phyloP scores from a whole-genome alignment of 2,888 invertebrate species.

The Phytoseiulus persimilis region DNA sequence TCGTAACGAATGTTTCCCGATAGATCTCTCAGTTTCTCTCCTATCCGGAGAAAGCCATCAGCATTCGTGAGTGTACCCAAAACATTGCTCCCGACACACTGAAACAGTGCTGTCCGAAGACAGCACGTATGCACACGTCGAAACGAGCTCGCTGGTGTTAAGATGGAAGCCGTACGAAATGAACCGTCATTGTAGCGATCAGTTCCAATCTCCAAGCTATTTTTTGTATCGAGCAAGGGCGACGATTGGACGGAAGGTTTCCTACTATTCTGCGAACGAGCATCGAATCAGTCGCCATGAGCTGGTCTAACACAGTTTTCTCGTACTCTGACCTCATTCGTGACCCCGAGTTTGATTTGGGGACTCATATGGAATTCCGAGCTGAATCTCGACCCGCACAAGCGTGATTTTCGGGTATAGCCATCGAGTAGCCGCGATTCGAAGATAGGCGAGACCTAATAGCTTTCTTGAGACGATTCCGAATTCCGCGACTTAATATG shows the following conservation, averaged over 20 bases:
- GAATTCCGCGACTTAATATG: background rate
- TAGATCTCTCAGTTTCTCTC: too few species aligned
- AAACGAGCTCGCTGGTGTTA: background rate
- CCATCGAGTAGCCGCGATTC: too few species aligned
- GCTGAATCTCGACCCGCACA: too few species aligned
- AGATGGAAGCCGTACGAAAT: background rate
- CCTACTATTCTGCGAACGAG: background rate
- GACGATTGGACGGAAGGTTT: background rate
- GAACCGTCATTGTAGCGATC: background rate
- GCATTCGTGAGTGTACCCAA: too few species aligned
- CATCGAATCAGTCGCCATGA: background rate
- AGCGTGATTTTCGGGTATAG: too few species aligned
- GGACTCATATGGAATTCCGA: too few species aligned
- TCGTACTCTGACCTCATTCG: too few species aligned
- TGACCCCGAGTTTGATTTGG: too few species aligned
- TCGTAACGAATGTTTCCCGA: too few species aligned
- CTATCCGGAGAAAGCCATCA: too few species aligned
- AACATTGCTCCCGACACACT: too few species aligned
- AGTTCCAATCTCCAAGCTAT: background rate
- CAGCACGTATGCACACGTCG: background rate
- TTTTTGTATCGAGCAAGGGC: background rate
- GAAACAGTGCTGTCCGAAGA: background rate
- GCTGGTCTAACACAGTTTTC: too few species aligned
- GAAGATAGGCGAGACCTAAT: background rate
- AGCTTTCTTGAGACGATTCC: background rate